These are phyloP conservation scores for Avahi laniger DNA, from an alignment of 2,797 vertebrate species.

Conservation along the genomic window DNA sequence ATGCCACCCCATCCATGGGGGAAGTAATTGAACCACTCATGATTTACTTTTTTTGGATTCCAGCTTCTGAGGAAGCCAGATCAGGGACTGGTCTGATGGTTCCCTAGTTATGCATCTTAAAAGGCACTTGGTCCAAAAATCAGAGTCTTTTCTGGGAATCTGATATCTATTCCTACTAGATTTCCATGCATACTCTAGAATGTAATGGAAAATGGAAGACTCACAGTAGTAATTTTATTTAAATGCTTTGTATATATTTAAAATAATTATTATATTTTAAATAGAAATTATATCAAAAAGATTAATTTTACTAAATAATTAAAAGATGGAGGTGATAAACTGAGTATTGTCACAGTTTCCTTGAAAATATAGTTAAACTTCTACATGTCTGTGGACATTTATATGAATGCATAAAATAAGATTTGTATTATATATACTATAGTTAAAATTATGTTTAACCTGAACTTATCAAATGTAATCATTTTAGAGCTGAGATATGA, in stretches of 20 bases:
- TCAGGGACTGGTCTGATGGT: not conserved
- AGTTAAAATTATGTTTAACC: not conserved
- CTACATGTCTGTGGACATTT: not conserved
- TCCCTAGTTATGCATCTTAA: not conserved
- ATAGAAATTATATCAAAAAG: not conserved
- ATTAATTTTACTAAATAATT: not conserved
- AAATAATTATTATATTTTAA: not conserved
- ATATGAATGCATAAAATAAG: not conserved
- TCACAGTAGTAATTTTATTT: not conserved
- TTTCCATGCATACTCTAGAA: not conserved
- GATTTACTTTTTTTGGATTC: not conserved
- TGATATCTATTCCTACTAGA: not conserved
- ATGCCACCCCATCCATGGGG: accelerated
- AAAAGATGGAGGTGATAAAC: not conserved
- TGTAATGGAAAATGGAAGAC: not conserved
- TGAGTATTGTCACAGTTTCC: not conserved
- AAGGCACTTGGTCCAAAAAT: not conserved
- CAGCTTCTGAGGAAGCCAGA: not conserved
- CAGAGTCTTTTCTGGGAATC: not conserved
- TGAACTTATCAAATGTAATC: not conserved
- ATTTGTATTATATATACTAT: not conserved
- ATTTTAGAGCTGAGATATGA: not conserved
- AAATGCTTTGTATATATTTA: not conserved
- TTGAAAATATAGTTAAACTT: not conserved
- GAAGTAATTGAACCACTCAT: not conserved